Evolutionary conservation across 2,797 vertebrate genomes (phyloP), one percentile per base, ranked within the genome.

Genomic region (Intellagama lesueurii): DNA sequence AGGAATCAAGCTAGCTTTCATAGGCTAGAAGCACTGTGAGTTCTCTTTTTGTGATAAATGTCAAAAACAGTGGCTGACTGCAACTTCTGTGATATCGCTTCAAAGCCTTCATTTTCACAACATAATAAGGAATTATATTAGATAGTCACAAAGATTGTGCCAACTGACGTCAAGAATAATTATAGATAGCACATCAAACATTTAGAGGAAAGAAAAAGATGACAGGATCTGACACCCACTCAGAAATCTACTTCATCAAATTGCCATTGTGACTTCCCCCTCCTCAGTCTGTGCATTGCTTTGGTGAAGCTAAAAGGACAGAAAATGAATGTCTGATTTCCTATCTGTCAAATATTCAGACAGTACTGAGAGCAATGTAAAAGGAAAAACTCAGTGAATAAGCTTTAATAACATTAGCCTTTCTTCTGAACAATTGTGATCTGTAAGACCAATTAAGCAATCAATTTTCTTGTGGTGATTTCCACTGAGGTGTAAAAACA

Each of bases 401-500:
- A 83, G 75, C 14, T 85, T 83, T 90, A 91, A 91, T 92, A 92
- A 87, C 64, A 8, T n/a, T 83, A 89, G n/a, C 7, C 40, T 75
- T 93, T 88, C 88, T 78, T 83, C 7, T 78, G 52, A 89, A 47
- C 68, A 52, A 3, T 69, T 16, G 12, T 77, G 44, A 85, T 44
- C n/a, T 89, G 30, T 60, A 86, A 78, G 73, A 89, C n/a, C 66
- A 93, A 89, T 87, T 91, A 92, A 81, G 44, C 75, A 88, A 85
- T 80, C 1, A 0, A 32, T 49, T 60, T 92, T 80, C 88, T 81
- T 90, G 49, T 87, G 6, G 28, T 86, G 72, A n/a, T 72, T 85
- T 47, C 56, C 82, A 86, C 56, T 24, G 16, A 89, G 49, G 30
- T 73, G 52, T 70, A 69, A 90, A 91, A 89, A 11, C 4, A 73